These are phyloP conservation scores for Salvelinus sp. DNA, from an alignment of 2,113 vertebrate species.

Conservation along the genomic window DNA sequence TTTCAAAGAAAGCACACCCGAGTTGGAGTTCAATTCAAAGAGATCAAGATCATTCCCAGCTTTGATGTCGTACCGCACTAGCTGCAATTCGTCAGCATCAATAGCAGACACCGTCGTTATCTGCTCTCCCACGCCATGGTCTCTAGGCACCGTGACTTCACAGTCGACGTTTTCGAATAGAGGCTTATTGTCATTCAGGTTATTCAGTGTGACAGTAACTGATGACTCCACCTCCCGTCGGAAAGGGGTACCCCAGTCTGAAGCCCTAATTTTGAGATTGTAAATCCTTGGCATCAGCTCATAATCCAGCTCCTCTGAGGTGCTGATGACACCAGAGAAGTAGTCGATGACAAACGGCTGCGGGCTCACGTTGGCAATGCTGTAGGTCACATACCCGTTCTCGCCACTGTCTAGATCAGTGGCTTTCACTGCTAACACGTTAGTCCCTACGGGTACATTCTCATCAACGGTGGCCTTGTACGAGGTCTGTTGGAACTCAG, in stretches of 20 bases:
- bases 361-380: conserved; percentile 85
- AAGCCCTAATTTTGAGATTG: conserved; percentile 86
- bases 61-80: conserved; percentile 90
- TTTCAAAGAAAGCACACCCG: conserved; percentile 90
- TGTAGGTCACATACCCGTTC: conserved; percentile 95
- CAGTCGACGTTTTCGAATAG: conserved; percentile 96
- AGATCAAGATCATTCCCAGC: conserved; percentile 89
- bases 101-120: conserved; percentile 96
- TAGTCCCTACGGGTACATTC: conserved; percentile 85
- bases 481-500: conserved; percentile 87
- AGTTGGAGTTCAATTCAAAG: conserved; percentile 89
- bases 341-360: conserved; percentile 92
- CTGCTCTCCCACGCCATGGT: conserved; percentile 90
- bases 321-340: conserved; percentile 89
- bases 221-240: conserved; percentile 89
- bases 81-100: conserved; percentile 94
- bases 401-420: conserved; percentile 88
- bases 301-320: conserved; percentile 89
- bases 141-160: conserved; percentile 88
- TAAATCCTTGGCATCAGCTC: conserved; percentile 97
- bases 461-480: conserved; percentile 93
- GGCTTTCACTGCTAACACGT: conserved; percentile 84
- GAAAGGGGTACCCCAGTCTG: conserved; percentile 94
- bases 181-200: conserved; percentile 95
- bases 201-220: conserved; percentile 87